Base-by-base conservation (phyloP, 2,888 invertebrate genomes). In the Plagiodera versicolora region DNA sequence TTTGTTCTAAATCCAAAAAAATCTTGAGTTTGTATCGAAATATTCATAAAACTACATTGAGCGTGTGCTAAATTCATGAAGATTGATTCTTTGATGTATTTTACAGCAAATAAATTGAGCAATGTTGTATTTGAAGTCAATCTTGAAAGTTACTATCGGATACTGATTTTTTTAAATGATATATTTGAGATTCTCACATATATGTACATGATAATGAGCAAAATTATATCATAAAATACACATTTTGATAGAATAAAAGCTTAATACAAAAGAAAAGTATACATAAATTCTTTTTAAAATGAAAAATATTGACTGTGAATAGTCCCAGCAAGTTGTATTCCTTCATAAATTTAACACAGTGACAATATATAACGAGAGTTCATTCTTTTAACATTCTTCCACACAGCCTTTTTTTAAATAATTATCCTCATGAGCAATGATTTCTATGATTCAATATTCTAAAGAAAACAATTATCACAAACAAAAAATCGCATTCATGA, bases 1-100 rank as follows among this genome's bases (percentile, higher is more conserved):
- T 18, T 39, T 55, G 39, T 39, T 6, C 14, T n/a, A n/a, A n/a
- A n/a, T n/a, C n/a, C 19, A 47, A 48, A 58, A 14, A 46, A 11
- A 32, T 45, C 32, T 28, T 17, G 45, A 24, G 17, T 24, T 24
- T 3, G 4, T 24, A 5, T 24, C 6, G 24, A 24, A 24, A 24
- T 24, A 24, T 24, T 3, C 24, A 24, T 24, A 24, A 24, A 24
- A 24, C 14, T 39, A 14, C 11, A 39, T 39, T 9, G 39, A 39
- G 39, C 39, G 2, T 39, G 39, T 39, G 39, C 14, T 14, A 14
- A 39, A 39, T 39, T 39, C 2, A 39, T 14, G 39, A 14, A 32
- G 10, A 28, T 28, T 6, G 4, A 28, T 28, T 32, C 24, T 24
- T 24, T 24, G 6, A 24, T 24, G 4, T 24, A 24, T 24, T 24